These are phyloP conservation scores for Gallinago paraguaiae DNA, from an alignment of 2,113 vertebrate genomes.

Conservation along the genomic window DNA sequence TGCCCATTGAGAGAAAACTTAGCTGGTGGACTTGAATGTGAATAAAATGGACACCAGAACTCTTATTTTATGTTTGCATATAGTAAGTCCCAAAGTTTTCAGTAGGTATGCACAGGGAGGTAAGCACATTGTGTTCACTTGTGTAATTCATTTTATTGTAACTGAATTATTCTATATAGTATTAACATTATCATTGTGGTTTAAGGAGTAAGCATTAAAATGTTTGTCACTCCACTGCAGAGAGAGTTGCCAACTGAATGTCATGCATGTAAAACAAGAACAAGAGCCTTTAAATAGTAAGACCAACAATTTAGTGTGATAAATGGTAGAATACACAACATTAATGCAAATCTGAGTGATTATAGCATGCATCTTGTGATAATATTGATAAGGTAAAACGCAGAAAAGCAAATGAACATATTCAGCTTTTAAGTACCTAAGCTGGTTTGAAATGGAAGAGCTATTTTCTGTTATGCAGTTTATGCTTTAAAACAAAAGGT, in stretches of 20 bases:
- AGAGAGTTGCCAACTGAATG: constrained; percentile 25
- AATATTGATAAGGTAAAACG: background rate
- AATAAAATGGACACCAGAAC: background rate
- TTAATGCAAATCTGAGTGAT: background rate
- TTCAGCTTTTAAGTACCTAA: background rate
- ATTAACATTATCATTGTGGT: background rate
- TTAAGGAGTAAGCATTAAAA: background rate
- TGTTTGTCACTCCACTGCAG: background rate
- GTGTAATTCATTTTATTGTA: background rate
- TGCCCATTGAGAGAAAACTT: background rate
- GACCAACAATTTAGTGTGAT: background rate
- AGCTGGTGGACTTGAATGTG: background rate
- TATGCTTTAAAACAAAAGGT: fast-evolving
- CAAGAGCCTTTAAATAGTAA: constrained; percentile 28
- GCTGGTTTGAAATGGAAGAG: background rate
- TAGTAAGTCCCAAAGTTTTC: background rate
- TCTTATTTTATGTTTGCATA: background rate
- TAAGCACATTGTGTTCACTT: background rate
- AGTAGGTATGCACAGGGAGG: background rate
- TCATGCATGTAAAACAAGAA: constrained; percentile 19
- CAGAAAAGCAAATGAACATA: background rate
- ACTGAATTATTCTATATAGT: background rate
- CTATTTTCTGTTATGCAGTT: background rate
- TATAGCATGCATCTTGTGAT: background rate
- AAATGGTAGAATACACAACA: background rate